Conservation (phyloP, 2,113 vertebrate genomes). For the Myocastor coypus region DNA sequence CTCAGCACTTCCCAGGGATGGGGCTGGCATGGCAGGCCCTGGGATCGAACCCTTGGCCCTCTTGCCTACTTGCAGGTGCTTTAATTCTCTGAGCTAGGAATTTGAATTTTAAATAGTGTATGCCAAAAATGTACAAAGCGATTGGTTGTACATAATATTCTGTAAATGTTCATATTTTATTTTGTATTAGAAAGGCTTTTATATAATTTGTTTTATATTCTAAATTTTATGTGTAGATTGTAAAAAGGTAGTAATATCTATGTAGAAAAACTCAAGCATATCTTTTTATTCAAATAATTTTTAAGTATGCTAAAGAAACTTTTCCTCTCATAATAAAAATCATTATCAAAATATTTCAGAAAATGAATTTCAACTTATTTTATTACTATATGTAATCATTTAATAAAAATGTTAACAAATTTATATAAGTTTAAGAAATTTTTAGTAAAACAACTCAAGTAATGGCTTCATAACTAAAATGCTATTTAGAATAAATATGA, state of each 20-base stretch:
- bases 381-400: neutral
- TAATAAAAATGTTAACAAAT: neutral
- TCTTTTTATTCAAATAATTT: neutral
- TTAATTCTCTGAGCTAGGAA: too few relatives aligned
- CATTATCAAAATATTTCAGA: neutral
- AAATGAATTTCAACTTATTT: neutral
- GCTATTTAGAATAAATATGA: neutral
- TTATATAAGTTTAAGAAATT: neutral
- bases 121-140: neutral
- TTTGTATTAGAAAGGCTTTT: neutral
- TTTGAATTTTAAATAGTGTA: neutral
- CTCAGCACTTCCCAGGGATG: too few relatives aligned
- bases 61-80: too few relatives aligned
- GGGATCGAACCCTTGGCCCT: too few relatives aligned
- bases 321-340: neutral
- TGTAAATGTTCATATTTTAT: neutral
- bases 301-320: neutral
- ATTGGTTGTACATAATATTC: neutral
- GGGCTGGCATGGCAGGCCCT: too few relatives aligned
- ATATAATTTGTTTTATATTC: neutral
- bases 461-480: neutral
- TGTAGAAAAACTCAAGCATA: neutral
- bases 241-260: neutral
- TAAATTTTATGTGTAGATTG: neutral
- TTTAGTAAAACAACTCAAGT: neutral